Conservation (phyloP, 2,797 vertebrate genomes). For the Heteromormyrus szaboi region DNA sequence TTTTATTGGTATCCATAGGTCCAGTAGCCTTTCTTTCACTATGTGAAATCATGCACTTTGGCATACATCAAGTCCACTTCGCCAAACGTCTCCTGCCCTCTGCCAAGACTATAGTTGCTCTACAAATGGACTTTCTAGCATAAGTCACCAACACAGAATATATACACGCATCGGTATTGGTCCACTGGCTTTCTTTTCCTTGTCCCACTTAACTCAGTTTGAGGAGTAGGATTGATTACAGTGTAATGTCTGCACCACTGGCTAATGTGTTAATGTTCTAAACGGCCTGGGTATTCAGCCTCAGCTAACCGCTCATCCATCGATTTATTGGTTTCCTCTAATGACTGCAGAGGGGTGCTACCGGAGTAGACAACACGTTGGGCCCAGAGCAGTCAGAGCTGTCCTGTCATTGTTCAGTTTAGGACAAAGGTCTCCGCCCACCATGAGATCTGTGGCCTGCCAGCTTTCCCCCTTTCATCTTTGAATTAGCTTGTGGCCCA, state of each 20-base stretch:
- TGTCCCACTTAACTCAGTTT: constrained; percentile 53
- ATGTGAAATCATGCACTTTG: not conserved
- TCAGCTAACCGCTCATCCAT: constrained; percentile 58
- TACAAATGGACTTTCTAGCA: not conserved
- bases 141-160: not conserved
- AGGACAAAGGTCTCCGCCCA: not conserved
- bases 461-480: not conserved
- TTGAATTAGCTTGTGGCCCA: not conserved
- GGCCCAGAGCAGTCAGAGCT: not conserved
- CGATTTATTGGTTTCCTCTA: constrained; percentile 59
- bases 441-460: not conserved
- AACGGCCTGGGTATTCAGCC: constrained; percentile 51
- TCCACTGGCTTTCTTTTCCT: constrained; percentile 15
- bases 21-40: not conserved
- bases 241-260: constrained; percentile 57
- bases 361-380: constrained; percentile 25
- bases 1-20: not conserved
- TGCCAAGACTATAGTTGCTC: not conserved
- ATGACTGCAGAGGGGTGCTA: constrained; percentile 45
- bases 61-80: not conserved
- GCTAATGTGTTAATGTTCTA: constrained; percentile 52
- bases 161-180: not conserved
- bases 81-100: not conserved
- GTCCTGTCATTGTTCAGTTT: not conserved
- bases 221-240: constrained; percentile 62